phyloP scores from a whole-genome alignment of 2,888 invertebrate genomes.

The Leptopilina drosophilae region DNA sequence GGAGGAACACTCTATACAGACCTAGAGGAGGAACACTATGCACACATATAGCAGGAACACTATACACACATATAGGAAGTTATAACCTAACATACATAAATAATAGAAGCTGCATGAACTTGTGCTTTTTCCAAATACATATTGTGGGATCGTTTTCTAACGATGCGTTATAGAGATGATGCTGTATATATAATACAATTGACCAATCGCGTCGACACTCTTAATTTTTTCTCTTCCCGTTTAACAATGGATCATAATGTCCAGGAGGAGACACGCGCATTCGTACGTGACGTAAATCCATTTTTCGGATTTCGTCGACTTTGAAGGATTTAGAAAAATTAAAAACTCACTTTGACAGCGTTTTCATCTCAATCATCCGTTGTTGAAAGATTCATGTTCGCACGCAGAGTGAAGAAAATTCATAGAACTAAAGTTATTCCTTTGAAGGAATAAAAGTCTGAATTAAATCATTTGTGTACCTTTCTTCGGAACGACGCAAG shows the following conservation, averaged over 20 bases:
- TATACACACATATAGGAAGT: neutral
- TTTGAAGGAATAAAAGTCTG: too few relatives aligned
- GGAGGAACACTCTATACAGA: slow-evolving; percentile 46
- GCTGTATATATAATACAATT: neutral
- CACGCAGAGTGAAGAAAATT: too few relatives aligned
- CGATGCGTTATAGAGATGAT: slow-evolving; percentile 43
- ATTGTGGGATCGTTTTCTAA: slow-evolving; percentile 59
- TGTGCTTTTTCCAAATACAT: slow-evolving; percentile 68
- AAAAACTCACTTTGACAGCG: neutral
- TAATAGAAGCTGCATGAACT: slow-evolving; percentile 72
- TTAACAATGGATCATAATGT: slow-evolving; percentile 21
- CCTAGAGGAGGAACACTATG: slow-evolving; percentile 54
- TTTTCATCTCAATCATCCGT: slow-evolving; percentile 2
- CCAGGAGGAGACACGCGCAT: slow-evolving; percentile 29
- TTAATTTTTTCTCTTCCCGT: neutral
- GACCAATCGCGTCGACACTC: slow-evolving; percentile 34
- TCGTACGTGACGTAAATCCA: slow-evolving; percentile 52
- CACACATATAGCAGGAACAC: slow-evolving; percentile 46
- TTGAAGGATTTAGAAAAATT: neutral
- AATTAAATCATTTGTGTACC: too few relatives aligned
- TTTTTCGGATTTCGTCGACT: slow-evolving; percentile 48
- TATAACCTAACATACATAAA: slow-evolving; percentile 60
- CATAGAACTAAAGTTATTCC: too few relatives aligned
- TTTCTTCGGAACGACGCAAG: too few relatives aligned
- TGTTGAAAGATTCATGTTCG: neutral